Conservation (phyloP, 2,797 vertebrate genomes). For the Pantherophis vulpinus region DNA sequence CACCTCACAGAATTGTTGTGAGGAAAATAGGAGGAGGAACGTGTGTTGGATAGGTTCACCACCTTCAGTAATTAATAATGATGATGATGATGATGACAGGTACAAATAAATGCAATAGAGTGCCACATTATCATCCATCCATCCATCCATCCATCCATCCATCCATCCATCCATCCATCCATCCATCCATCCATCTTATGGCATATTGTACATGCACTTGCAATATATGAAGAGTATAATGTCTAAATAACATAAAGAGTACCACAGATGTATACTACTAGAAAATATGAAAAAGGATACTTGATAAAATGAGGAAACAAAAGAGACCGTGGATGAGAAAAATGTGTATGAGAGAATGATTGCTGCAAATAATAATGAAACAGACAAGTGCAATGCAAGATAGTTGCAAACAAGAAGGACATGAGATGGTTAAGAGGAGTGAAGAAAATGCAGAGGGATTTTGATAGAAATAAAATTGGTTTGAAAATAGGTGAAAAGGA, state of each 20-base stretch:
- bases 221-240: neutral
- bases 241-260: neutral
- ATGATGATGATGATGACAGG: no score
- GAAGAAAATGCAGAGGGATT: neutral
- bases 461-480: neutral
- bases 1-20: no score
- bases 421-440: neutral
- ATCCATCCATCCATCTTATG: neutral
- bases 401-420: neutral
- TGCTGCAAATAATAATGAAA: neutral
- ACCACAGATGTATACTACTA: neutral
- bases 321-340: neutral
- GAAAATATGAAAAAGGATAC: neutral
- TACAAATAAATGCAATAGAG: no score
- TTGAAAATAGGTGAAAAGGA: neutral
- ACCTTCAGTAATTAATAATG: no score
- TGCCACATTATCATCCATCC: no score
- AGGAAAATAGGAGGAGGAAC: no score
- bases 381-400: neutral
- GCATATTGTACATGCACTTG: neutral
- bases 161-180: no score
- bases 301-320: neutral
- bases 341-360: neutral
- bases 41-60: no score
- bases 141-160: neutral